Percentiles rank a stretch among this genome's conserved stretches.
These are phyloP conservation scores for Okamejei kenojei DNA, from an alignment of 2,797 vertebrate species.

Conservation along the genomic window DNA sequence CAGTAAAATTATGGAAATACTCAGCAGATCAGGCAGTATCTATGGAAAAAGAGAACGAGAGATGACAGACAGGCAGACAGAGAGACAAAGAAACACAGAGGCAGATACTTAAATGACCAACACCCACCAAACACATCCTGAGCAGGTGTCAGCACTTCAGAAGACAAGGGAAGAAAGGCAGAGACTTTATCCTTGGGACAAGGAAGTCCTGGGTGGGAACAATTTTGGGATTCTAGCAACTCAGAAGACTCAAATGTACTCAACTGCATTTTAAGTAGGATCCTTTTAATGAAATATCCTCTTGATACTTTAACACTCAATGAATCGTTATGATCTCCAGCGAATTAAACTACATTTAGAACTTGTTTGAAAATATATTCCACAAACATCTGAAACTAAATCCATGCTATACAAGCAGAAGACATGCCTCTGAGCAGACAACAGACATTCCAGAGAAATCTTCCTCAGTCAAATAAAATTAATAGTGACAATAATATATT, in stretches of 20 bases:
- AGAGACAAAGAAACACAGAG: background rate
- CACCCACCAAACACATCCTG: background rate
- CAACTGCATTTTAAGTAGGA: background rate
- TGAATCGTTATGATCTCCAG: no score
- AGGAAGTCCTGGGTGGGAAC: background rate
- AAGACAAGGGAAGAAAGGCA: background rate
- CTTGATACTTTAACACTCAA: background rate
- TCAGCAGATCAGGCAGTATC: no score
- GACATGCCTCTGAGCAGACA: no score
- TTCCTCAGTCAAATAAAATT: slow-evolving; percentile 25
- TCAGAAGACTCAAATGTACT: no score
- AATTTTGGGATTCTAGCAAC: background rate
- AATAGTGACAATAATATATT: slow-evolving; percentile 36
- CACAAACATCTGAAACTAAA: background rate
- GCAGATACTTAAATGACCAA: background rate
- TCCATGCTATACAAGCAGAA: background rate
- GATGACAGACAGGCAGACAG: no score
- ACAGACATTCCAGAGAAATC: background rate
- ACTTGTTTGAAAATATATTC: background rate
- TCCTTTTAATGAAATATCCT: background rate
- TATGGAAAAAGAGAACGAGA: no score
- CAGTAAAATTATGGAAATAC: no score
- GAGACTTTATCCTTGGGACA: background rate
- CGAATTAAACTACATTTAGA: slow-evolving; percentile 9
- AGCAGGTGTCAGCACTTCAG: background rate